Base-by-base conservation (phyloP, 2,888 invertebrate genomes). In the Pelosia muscerda region DNA sequence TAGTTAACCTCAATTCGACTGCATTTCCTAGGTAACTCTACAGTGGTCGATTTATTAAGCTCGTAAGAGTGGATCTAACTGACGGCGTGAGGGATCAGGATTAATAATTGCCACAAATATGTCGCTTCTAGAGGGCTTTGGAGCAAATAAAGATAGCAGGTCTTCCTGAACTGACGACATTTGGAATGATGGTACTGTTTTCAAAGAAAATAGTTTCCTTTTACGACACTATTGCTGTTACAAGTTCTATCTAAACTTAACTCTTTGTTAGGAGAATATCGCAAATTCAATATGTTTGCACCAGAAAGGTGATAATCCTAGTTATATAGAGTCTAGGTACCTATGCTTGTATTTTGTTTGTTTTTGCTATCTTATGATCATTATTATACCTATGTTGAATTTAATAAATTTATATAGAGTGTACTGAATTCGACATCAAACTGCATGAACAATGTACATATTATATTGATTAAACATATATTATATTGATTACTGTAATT, bases 21-120 rank as follows among this genome's bases (percentile, higher is more conserved):
- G 77, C 73, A 71, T 61, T 71, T 58, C 54, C 61, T 71, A 79
- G 81, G 84, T 82, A 84, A 84, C 82, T 81, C 82, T 85, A 89
- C 86, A 84, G 85, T 81, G 84, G 84, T 85, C 87, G 88, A 89
- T 88, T 86, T 87, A 90, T 88, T 89, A 85, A 86, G 87, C 86
- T 83, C 81, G 82, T 78, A 75, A 77, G 79, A 86, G 82, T 85
- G 83, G 86, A 84, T 84, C 79, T 82, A 74, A 78, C 86, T 88
- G 89, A 88, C 87, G 83, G 85, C 80, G 82, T 81, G 82, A 75
- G 72, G 82, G 79, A 77, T 76, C 78, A 78, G 78, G 81, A 82
- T 83, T 83, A 83, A 76, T 75, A 75, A 70, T 72, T 79, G 80
- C 81, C 71, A 65, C 78, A 77, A 80, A 80, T 66, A 64, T 77